Evolutionary conservation across 2,797 vertebrate species (phyloP).

Genomic region (Danio aesculapii): DNA sequence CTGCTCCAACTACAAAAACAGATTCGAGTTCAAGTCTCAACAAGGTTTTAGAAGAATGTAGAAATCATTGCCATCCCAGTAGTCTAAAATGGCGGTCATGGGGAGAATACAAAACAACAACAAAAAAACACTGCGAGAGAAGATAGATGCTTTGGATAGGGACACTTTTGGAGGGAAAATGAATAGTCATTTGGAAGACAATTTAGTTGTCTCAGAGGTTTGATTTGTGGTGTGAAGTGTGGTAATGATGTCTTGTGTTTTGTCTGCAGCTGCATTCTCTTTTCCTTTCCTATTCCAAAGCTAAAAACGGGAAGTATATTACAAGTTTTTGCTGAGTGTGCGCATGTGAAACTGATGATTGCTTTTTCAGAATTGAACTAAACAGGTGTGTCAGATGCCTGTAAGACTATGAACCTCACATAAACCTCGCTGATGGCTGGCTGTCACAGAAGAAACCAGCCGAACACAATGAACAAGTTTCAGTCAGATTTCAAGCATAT

Average conservation of each 20-base stretch:
- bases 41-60: neutral
- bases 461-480: slow-evolving; percentile 1
- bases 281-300: neutral
- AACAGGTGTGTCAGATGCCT: slow-evolving; percentile 52
- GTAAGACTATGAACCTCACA: slow-evolving; percentile 19
- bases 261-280: neutral
- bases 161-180: neutral
- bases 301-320: slow-evolving; percentile 16
- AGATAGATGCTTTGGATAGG: neutral
- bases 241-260: neutral
- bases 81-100: neutral
- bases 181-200: neutral
- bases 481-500: neutral
- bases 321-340: neutral
- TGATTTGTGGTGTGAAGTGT: slow-evolving; percentile 8
- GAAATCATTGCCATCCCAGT: neutral
- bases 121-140: neutral
- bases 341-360: neutral
- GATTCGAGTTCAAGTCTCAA: neutral
- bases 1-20: neutral
- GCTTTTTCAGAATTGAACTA: slow-evolving; percentile 20
- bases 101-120: neutral
- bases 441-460: slow-evolving; percentile 33
- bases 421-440: slow-evolving; percentile 36
- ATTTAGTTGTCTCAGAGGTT: slow-evolving; percentile 31